Evolutionary conservation across 2,888 invertebrate species (phyloP).

Genomic region (Hemaris fuciformis): DNA sequence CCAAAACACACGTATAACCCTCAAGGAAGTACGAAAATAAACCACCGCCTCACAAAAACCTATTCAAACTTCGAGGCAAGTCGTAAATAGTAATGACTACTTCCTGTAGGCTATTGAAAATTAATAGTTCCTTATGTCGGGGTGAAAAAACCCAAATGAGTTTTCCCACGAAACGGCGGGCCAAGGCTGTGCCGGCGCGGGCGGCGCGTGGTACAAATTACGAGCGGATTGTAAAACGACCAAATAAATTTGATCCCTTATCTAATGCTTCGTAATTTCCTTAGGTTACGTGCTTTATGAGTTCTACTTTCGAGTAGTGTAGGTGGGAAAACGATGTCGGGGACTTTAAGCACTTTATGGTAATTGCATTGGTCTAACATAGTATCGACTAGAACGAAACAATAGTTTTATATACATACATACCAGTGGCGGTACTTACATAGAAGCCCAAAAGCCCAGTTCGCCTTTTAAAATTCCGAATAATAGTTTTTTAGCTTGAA

Average conservation of each 20-base stretch:
- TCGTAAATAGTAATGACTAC: not conserved
- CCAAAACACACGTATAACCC: no score
- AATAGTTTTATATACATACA: no score
- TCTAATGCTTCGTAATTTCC: no score
- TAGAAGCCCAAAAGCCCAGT: no score
- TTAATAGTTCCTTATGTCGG: not conserved
- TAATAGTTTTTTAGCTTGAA: no score
- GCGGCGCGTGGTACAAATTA: not conserved
- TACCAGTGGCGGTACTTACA: no score
- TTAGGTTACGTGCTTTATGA: not conserved
- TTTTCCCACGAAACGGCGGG: not conserved
- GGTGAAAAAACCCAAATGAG: not conserved
- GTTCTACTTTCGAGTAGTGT: not conserved
- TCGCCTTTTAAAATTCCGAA: no score
- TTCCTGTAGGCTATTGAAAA: not conserved
- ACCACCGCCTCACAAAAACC: not conserved
- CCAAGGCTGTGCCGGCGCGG: conserved; percentile 12
- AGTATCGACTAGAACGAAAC: no score
- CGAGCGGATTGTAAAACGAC: not conserved
- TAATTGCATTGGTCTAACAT: no score
- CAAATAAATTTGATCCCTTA: not conserved
- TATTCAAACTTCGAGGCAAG: not conserved
- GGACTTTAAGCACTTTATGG: no score
- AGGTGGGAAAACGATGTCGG: not conserved
- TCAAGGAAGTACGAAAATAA: not conserved